Base-by-base conservation (phyloP, 2,797 vertebrate species). In the Etheostoma nigrum region DNA sequence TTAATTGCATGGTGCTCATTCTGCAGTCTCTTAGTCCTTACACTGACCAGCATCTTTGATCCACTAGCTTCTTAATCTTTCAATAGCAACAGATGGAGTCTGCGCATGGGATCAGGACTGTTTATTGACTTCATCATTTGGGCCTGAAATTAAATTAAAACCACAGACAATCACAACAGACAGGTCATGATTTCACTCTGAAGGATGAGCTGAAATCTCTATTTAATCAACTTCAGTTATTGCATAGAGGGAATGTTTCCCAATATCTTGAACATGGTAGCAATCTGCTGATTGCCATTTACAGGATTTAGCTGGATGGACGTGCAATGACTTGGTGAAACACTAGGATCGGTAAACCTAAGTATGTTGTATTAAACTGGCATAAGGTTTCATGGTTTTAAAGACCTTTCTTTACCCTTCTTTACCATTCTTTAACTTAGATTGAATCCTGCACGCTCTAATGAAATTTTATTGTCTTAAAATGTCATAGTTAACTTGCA, bases 61-160 rank as follows among this genome's bases (percentile, higher is more conserved):
- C 68, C 55, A 63, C n/a, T 16, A 57, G 60, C 84, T 66, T 58
- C 51, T 25, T 74, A 79, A 86, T 85, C 66, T 60, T 64, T 83
- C 61, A 79, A 62, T 59, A 74, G 63, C 70, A 72, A n/a, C 90
- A 92, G 88, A 88, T 88, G 90, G 86, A 83, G 42, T 66, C 67
- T 76, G 57, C 40, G 13, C 0, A 21, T 10, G 16, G 65, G 82
- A 86, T 87, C 72, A 79, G 69, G 49, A 16, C 25, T 52, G 30
- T 67, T 42, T 60, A 36, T 53, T 42, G 19, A 48, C 21, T 18
- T 11, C 21, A 49, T 75, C 60, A 59, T 42, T 40, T 51, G n/a
- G 65, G 27, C 51, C n/a, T 77, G 48, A 47, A 58, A 63, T 78
- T 16, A 79, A 78, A 89, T 79, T n/a, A 64, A 83, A 76, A 68